Evolutionary conservation across 2,888 invertebrate genomes (phyloP), one percentile per base, ranked within the genome.

Genomic region (Drosophila parthenogenetica): DNA sequence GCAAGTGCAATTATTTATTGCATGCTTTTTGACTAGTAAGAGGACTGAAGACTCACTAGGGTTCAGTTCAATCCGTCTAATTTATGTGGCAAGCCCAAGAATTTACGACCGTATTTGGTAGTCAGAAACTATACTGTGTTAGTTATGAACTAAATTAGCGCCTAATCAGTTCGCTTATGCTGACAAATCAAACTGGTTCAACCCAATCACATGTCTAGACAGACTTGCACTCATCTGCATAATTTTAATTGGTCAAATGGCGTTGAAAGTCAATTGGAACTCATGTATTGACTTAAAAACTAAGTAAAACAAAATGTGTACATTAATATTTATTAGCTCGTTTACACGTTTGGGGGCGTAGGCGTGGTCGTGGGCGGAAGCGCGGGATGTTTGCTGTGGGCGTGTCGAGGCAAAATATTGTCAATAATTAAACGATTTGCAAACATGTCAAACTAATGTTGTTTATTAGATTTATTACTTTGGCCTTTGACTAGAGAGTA

Each of bases 301-400:
- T 11, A 19, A 35, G 8, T 13, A 13, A 35, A 58, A 74, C 32
- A 14, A 13, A 69, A 70, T 63, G 59, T 60, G 54, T 53, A 46
- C 57, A 81, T 88, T 77, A 89, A 83, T 87, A 89, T 88, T 89
- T 77, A 87, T 83, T 69, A 84, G 70, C 62, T 72, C 7, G 64
- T 45, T 40, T 55, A 55, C 61, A 53, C 42, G 39, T 39, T 39
- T 48, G 1, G 17, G 65, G n/a, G 8, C 16, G 35, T 0, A 10
- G 51, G 35, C 43, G 53, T 35, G n/a, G 45, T 43, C 29, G 48
- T 53, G 22, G 42, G 25, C 32, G 14, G 48, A 42, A 13, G 43
- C 40, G 65, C 69, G 22, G 54, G 25, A 8, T 29, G 29, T 25
- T 53, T 11, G 10, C 22, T 25, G 32, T 57, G 22, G 50, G 78